Base-by-base conservation (phyloP, 2,797 vertebrate species). In the Anniella stebbinsi region DNA sequence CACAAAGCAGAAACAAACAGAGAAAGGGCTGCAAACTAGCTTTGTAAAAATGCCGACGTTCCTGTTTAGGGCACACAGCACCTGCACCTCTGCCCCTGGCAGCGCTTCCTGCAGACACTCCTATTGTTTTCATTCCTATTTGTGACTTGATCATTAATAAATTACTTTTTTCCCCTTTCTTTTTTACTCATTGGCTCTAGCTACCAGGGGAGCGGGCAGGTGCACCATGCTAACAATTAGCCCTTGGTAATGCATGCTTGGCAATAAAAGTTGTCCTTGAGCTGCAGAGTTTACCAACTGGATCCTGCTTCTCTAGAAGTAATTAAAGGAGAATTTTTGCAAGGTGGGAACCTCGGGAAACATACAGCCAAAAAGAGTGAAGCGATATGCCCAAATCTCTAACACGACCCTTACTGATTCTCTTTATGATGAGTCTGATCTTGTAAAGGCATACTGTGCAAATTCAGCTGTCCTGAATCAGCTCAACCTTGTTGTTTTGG, bases 131-230 rank as follows among this genome's bases (percentile, higher is more conserved):
- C 95, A 95, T 97, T 95, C 94, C 95, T 96, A 97, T 95, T 95
- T 96, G 95, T 95, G 97, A 96, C 96, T 97, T 84, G 60, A 95
- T 96, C 97, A 97, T 97, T 98, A 97, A 98, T 97, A 97, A 96
- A 96, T 95, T 95, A 93, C 93, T 88, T 57, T 78, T 90, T 91
- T 94, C 90, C 15, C 28, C 92, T 23, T 63, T 51, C 78, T 91
- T 91, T 94, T 91, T 33, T 10, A 92, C 92, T 92, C 95, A 94
- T 93, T 91, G 94, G 94, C 91, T 95, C 85, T 95, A 97, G 95
- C 90, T 97, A 96, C 96, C 92, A 94, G 95, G 96, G 97, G 95
- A 97, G 93, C 95, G 93, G 92, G 97, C 97, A 98, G 97, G 97
- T 98, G 97, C 95, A 92, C 89, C 95, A 91, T 93, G 94, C 96